A percentile compares a stretch with the other conserved stretches of the same genome.
These are phyloP conservation scores for Batillaria attramentaria DNA, from an alignment of 1,140 invertebrate genomes.

Conservation along the genomic window DNA sequence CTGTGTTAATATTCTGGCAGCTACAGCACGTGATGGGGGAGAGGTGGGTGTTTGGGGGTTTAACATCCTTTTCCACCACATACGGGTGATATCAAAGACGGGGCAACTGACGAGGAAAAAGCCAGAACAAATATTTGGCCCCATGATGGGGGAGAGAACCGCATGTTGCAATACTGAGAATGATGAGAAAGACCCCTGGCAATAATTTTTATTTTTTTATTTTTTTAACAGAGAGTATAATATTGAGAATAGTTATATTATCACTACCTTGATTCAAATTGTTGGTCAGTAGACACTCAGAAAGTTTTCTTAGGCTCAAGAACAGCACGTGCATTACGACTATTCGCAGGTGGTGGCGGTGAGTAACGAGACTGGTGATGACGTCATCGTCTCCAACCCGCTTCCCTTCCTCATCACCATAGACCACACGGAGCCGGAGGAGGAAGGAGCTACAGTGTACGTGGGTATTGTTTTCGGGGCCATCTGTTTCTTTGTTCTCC, in stretches of 20 bases:
- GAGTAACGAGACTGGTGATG: not conserved
- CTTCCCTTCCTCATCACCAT: conserved; percentile 15
- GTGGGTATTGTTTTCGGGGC: conserved; percentile 22
- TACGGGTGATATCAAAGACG: too few relatives aligned
- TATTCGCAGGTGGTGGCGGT: conserved; percentile 25
- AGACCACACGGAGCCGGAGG: conserved; percentile 6
- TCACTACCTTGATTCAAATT: not conserved
- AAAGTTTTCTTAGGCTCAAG: not conserved
- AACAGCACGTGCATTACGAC: not conserved
- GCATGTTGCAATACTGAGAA: too few relatives aligned
- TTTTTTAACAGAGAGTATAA: not conserved
- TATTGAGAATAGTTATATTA: not conserved
- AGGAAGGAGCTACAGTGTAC: conserved; percentile 11
- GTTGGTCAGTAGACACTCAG: not conserved
- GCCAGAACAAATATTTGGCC: too few relatives aligned
- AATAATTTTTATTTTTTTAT: conserved; percentile 19
- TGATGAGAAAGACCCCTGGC: conserved; percentile 15
- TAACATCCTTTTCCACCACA: too few relatives aligned
- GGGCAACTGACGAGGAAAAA: too few relatives aligned
- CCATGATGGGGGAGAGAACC: too few relatives aligned
- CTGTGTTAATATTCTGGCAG: too few relatives aligned
- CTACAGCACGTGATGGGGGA: too few relatives aligned
- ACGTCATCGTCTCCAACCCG: conserved; percentile 15
- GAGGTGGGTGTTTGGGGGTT: too few relatives aligned
- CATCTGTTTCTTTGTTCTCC: conserved; percentile 18